Evolutionary conservation across 2,113 vertebrate species (phyloP), one percentile per base, ranked within the genome.

Genomic region (Phocoena phocoena): DNA sequence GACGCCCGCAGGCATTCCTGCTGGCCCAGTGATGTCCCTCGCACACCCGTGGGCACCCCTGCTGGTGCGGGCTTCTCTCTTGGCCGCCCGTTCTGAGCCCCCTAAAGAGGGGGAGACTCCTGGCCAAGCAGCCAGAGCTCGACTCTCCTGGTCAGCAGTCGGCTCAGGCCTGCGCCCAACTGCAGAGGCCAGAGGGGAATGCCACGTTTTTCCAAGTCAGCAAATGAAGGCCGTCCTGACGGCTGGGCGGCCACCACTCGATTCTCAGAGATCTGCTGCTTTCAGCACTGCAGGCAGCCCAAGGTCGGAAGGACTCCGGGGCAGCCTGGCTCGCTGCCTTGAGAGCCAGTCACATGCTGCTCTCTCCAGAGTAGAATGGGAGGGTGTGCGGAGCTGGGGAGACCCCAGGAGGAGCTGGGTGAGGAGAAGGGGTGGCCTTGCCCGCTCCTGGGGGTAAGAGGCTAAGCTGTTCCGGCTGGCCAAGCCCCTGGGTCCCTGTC

Each of bases 141-240:
- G 60, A 60, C 65, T 90, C 74, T 94, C 73, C 28, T 74, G 94
- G 95, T 96, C 85, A 93, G 93, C 87, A 86, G 94, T 97, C 15
- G 0, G 38, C 90, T 95, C 94, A 88, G 94, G 88, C 94, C 65
- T 67, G 88, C 85, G 87, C 96, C 95, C 63, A 33, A 80, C 84
- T 90, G 88, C 71, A 68, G 96, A 92, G 95, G 84, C 96, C 94
- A 89, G 95, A 96, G 94, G 76, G 92, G 94, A 95, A 79, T 62
- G 92, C 95, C 90, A 70, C 2, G 63, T 96, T 97, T 95, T 88
- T 87, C 90, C 79, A 88, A 90, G 97, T 97, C 95, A 98, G 97
- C 97, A 97, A 18, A 91, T 67, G 65, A 87, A 88, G 83, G 86
- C 0, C 4, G 90, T 62, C 25, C 76, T 95, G 95, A 55, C 0